A percentile compares a stretch with the other conserved stretches of the same genome.
Evolutionary conservation across 2,113 vertebrate genomes (phyloP).

Genomic region (Notarius lentiginosus): DNA sequence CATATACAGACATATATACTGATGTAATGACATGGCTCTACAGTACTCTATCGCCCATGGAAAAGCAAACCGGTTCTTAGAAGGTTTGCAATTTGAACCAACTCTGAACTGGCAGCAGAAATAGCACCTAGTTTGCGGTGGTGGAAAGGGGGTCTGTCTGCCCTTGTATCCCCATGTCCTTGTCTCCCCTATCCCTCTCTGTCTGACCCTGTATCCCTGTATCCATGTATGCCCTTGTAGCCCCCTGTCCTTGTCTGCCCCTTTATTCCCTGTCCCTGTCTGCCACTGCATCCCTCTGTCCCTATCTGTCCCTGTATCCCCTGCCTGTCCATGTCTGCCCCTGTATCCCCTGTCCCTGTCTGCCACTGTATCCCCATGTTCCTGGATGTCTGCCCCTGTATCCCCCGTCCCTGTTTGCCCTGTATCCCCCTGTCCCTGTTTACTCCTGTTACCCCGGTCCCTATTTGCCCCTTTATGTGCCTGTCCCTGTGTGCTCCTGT

Average conservation of each 20-base stretch:
- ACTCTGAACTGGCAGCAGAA: too few species aligned
- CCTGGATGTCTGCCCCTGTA: not conserved
- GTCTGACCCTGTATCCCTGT: not conserved
- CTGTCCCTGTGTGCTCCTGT: not conserved
- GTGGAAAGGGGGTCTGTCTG: not conserved
- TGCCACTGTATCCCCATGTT: not conserved
- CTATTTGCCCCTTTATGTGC: not conserved
- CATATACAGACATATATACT: too few species aligned
- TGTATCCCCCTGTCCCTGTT: not conserved
- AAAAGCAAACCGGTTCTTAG: too few species aligned
- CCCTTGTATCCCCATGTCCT: not conserved
- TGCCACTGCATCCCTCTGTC: not conserved
- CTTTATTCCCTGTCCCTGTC: not conserved
- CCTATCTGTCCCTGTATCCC: too few species aligned
- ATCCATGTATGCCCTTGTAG: not conserved
- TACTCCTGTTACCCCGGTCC: too few species aligned
- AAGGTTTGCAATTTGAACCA: too few species aligned
- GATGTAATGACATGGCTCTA: too few species aligned
- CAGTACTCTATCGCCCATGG: too few species aligned
- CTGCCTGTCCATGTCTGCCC: not conserved
- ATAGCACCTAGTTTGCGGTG: too few species aligned
- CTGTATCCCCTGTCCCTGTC: too few species aligned
- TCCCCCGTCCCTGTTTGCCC: not conserved
- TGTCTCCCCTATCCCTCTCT: not conserved
- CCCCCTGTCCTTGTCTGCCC: not conserved